A percentile compares a stretch with the other conserved stretches of the same genome.
These are phyloP conservation scores for Micoletzkya japonica DNA, from an alignment of 2,888 invertebrate genomes.

Conservation along the genomic window DNA sequence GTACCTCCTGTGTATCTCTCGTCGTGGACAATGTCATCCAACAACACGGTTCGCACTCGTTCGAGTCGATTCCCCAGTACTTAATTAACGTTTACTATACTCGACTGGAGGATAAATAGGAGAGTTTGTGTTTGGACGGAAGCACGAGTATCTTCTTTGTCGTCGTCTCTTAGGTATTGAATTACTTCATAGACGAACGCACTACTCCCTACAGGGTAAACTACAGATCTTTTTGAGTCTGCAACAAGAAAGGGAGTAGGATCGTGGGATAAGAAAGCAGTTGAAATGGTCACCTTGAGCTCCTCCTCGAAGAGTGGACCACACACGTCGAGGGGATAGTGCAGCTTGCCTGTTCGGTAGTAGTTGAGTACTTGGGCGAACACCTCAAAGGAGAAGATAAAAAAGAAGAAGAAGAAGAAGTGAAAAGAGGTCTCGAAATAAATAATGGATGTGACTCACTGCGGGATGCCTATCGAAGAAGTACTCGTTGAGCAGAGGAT, in stretches of 20 bases:
- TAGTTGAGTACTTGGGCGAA: slow-evolving; percentile 91
- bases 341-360: slow-evolving; percentile 85
- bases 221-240: too few species aligned
- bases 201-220: too few species aligned
- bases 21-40: slow-evolving; percentile 77
- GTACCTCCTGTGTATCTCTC: slow-evolving; percentile 83
- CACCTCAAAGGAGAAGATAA: slow-evolving; percentile 66
- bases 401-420: not conserved
- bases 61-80: slow-evolving; percentile 92
- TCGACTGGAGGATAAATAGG: slow-evolving; percentile 13
- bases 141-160: not conserved
- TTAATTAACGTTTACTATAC: slow-evolving; percentile 28
- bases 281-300: slow-evolving; percentile 76
- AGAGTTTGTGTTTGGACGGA: not conserved
- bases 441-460: not conserved
- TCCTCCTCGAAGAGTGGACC: slow-evolving; percentile 98
- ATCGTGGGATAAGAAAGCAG: not conserved
- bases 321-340: slow-evolving; percentile 98
- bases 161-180: not conserved
- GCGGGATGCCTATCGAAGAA: slow-evolving; percentile 85
- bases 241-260: too few species aligned
- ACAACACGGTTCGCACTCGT: slow-evolving; percentile 90
- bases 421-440: not conserved
- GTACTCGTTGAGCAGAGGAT: slow-evolving; percentile 97
- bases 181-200: too few species aligned